These are phyloP conservation scores for Laothoe populi DNA, from an alignment of 2,888 invertebrate species.

Conservation along the genomic window DNA sequence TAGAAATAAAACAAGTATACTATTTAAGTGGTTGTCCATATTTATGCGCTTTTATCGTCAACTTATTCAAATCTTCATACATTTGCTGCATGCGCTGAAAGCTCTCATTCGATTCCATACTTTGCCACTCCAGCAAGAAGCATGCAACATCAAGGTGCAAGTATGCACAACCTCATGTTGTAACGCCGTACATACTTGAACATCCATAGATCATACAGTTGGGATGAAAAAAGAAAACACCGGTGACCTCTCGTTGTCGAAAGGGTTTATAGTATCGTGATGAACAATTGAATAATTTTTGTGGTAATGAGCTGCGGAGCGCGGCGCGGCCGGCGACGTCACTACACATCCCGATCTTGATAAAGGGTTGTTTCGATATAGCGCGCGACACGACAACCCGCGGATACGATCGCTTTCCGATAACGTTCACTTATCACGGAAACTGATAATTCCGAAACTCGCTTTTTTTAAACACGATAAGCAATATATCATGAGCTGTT, in stretches of 20 bases:
- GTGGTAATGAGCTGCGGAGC: constrained; percentile 67
- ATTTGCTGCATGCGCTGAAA: too few relatives aligned
- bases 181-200: too few relatives aligned
- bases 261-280: constrained; percentile 44
- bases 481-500: constrained; percentile 47
- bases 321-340: constrained; percentile 62
- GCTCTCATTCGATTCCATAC: too few relatives aligned
- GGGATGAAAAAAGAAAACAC: constrained; percentile 20
- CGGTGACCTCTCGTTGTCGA: constrained; percentile 30
- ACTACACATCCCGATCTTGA: constrained; percentile 72
- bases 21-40: too few relatives aligned
- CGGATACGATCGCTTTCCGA: constrained; percentile 69
- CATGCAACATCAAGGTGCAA: too few relatives aligned
- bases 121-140: too few relatives aligned
- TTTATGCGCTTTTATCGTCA: too few relatives aligned
- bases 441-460: constrained; percentile 49
- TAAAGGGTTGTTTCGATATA: constrained; percentile 74
- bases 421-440: constrained; percentile 73
- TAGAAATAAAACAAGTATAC: too few relatives aligned
- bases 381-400: constrained; percentile 64
- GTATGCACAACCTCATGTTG: too few relatives aligned
- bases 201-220: too few relatives aligned
- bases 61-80: too few relatives aligned
- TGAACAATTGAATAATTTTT: constrained; percentile 73
- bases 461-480: constrained; percentile 42